phyloP scores from a whole-genome alignment of 2,888 invertebrate genomes.

The Barypeithes pellucidus region DNA sequence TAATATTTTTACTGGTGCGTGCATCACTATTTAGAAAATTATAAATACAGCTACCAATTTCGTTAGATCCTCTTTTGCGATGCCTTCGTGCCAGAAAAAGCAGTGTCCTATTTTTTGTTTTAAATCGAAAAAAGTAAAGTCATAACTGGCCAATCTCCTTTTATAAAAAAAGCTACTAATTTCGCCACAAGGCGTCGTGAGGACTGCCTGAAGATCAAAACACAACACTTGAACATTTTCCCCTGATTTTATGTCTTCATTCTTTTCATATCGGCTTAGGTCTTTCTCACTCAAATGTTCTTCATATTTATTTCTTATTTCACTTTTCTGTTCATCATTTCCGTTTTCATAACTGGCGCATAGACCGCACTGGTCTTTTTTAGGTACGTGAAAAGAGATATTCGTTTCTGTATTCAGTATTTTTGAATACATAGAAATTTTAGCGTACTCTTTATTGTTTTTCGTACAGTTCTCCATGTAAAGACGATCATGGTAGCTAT shows the following conservation, averaged over 20 bases:
- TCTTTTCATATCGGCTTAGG: not conserved
- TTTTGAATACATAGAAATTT: slow-evolving; percentile 9
- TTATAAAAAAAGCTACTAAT: too few relatives aligned
- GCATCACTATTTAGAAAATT: too few relatives aligned
- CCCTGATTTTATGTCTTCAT: not conserved
- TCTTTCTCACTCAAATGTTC: slow-evolving; percentile 11
- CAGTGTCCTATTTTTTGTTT: too few relatives aligned
- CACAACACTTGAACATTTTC: not conserved
- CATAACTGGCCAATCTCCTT: too few relatives aligned
- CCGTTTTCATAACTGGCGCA: too few relatives aligned
- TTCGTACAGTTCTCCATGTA: slow-evolving; percentile 29
- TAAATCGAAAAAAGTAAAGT: too few relatives aligned
- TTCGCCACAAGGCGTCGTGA: not conserved
- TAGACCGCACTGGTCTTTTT: too few relatives aligned
- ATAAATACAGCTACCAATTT: too few relatives aligned
- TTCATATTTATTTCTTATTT: not conserved
- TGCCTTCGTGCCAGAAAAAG: not conserved
- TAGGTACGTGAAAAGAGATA: slow-evolving; percentile 45
- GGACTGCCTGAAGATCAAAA: slow-evolving; percentile 20
- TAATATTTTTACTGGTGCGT: too few relatives aligned
- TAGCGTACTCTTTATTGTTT: slow-evolving; percentile 14
- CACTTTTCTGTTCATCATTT: slow-evolving; percentile 4
- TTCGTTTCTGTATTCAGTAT: slow-evolving; percentile 29
- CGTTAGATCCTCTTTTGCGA: too few relatives aligned
- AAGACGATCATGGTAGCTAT: slow-evolving; percentile 38